phyloP scores from a whole-genome alignment of 2,113 vertebrate species.

The Circaetus cinerascens region DNA sequence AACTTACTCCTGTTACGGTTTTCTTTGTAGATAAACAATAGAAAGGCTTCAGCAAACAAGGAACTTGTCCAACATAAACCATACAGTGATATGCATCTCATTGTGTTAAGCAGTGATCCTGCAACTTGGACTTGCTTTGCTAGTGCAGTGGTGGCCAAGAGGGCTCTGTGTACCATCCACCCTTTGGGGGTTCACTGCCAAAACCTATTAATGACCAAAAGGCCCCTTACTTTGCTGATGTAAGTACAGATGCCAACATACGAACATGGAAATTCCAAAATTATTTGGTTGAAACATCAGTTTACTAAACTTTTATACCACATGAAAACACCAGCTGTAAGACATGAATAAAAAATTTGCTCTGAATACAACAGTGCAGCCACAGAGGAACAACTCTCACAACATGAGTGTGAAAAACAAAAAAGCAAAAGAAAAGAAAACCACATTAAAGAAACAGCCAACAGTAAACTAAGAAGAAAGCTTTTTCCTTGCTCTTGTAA shows the following conservation, averaged over 20 bases:
- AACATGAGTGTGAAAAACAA: background rate
- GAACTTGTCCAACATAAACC: background rate
- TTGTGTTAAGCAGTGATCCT: background rate
- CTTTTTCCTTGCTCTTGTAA: background rate
- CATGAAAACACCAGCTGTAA: background rate
- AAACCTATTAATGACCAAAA: background rate
- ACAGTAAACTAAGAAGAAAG: background rate
- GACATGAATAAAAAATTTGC: background rate
- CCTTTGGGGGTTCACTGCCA: background rate
- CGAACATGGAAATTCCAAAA: fast-evolving
- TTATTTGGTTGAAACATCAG: background rate
- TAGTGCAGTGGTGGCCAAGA: background rate
- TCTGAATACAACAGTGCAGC: background rate
- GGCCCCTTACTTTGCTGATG: background rate
- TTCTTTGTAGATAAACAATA: background rate
- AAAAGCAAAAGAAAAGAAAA: background rate
- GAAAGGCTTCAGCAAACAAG: background rate
- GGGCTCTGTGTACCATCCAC: background rate
- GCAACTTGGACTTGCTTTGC: background rate
- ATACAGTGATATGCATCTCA: background rate
- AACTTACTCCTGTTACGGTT: background rate
- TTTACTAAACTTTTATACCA: background rate
- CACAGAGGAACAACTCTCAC: background rate
- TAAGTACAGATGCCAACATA: background rate
- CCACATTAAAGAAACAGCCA: background rate